These are phyloP conservation scores for Monopterus albus DNA, from an alignment of 2,113 vertebrate genomes.

Conservation along the genomic window DNA sequence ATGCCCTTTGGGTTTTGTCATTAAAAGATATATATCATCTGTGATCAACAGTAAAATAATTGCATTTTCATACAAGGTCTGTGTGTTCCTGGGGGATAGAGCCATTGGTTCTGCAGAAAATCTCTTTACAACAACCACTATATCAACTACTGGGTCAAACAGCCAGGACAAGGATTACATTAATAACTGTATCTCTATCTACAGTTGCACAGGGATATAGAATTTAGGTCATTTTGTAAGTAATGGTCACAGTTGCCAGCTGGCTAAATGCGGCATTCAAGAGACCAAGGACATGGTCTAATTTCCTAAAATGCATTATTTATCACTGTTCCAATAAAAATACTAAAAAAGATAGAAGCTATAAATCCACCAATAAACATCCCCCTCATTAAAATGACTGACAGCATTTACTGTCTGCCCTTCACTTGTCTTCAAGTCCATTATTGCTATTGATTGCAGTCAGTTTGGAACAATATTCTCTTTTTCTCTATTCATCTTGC, in stretches of 20 bases:
- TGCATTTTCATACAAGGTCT: background rate
- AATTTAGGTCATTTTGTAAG: slow-evolving; percentile 23
- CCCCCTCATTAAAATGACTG: slow-evolving; percentile 35
- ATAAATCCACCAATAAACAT: slow-evolving; percentile 51
- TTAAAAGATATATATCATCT: slow-evolving; percentile 18
- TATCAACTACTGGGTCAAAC: slow-evolving; percentile 24
- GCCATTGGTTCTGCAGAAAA: background rate
- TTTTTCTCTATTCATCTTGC: slow-evolving; percentile 45
- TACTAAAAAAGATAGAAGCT: slow-evolving; percentile 10
- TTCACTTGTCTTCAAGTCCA: slow-evolving; percentile 44
- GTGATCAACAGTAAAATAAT: background rate
- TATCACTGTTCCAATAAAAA: slow-evolving; percentile 52
- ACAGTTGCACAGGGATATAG: background rate
- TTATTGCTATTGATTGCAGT: slow-evolving; percentile 75
- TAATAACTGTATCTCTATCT: slow-evolving; percentile 23
- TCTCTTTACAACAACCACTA: slow-evolving; percentile 33
- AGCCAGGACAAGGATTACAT: slow-evolving; percentile 40
- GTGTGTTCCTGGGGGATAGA: background rate
- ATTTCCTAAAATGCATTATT: slow-evolving; percentile 56
- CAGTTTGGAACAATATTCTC: slow-evolving; percentile 63
- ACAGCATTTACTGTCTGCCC: slow-evolving; percentile 49
- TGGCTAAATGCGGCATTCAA: slow-evolving; percentile 14
- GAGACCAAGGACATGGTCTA: slow-evolving; percentile 33
- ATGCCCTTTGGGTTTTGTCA: background rate
- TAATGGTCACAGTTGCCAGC: slow-evolving; percentile 10